Evolutionary conservation across 35 echinoderm and acorn worm species (phyloP), one percentile per base, ranked within the genome.

Genomic region (Stichopus chloronotus): DNA sequence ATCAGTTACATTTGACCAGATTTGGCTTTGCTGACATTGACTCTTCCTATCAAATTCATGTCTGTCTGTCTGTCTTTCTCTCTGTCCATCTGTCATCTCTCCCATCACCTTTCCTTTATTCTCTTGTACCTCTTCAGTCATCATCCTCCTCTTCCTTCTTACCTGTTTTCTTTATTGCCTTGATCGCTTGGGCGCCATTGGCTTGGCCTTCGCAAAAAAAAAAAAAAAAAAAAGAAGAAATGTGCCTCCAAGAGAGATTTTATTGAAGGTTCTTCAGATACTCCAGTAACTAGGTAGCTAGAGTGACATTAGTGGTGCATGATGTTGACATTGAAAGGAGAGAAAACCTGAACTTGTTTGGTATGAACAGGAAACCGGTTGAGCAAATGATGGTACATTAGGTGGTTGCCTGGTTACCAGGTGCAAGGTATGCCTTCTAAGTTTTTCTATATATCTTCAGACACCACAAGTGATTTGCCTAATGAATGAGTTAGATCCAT

Each of bases 181-280:
- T n/a, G n/a, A n/a, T n/a, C n/a, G n/a, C n/a, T n/a, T n/a, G n/a
- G n/a, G 5, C 17, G 21, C 21, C 68, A 72, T 72, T 72, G 68
- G 21, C 68, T 72, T 72, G 17, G 68, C 1, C 68, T 72, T 23
- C 12, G 12, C 5, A 60, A 43, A 43, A 43, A 43, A 43, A 43
- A 43, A 43, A 43, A n/a, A 74, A 74, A 74, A 74, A 20, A 6
- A 20, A 56, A 55, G 17, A 17, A 58, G 43, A 55, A 4, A 84
- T 84, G 78, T 81, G 25, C 78, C 78, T 30, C 81, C 81, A 58
- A 59, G 78, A 81, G 78, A 85, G 55, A 57, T 85, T 85, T 4
- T 85, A 58, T 85, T 85, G 82, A 85, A 85, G 57, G 55, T 85
- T 85, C 6, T 85, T 85, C 43, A 85, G 55, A 85, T 85, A 56